Conservation (phyloP, 64 coral and sea anemone genomes). For the Trachythela sp. region DNA sequence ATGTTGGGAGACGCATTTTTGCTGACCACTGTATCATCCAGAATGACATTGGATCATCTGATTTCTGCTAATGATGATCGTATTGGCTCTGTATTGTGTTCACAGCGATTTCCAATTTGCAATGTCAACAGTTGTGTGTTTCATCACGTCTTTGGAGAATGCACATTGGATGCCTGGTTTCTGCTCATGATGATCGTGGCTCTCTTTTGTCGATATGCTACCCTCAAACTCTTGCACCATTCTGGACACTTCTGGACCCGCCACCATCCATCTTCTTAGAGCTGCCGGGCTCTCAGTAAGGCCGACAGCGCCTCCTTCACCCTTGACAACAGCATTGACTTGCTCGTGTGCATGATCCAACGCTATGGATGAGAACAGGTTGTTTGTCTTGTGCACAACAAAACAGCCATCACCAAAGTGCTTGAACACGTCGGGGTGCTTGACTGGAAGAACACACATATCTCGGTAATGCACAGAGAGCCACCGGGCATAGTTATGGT, state of each 20-base stretch:
- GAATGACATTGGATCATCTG: conserved; percentile 24
- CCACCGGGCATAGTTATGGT: background rate
- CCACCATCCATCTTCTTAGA: background rate
- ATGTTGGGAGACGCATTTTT: conserved; percentile 37
- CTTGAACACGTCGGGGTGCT: background rate
- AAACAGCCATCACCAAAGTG: background rate
- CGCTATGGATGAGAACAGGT: background rate
- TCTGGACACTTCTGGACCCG: background rate
- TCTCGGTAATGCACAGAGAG: background rate
- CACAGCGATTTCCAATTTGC: background rate
- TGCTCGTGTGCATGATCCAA: background rate
- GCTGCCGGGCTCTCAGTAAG: background rate
- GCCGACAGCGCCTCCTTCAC: background rate
- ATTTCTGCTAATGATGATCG: background rate
- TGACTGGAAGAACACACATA: background rate
- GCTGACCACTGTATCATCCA: background rate
- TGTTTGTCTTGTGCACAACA: background rate
- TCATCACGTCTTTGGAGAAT: conserved; percentile 28
- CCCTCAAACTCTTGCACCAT: conserved; percentile 12
- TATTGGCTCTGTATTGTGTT: no score
- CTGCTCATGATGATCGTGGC: background rate
- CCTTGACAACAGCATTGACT: background rate
- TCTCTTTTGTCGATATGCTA: background rate
- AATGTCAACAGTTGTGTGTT: background rate
- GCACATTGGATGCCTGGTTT: background rate